A percentile compares a stretch with the other conserved stretches of the same genome.
Evolutionary conservation across 2,797 vertebrate genomes (phyloP).

Genomic region (Erethizon dorsatum): DNA sequence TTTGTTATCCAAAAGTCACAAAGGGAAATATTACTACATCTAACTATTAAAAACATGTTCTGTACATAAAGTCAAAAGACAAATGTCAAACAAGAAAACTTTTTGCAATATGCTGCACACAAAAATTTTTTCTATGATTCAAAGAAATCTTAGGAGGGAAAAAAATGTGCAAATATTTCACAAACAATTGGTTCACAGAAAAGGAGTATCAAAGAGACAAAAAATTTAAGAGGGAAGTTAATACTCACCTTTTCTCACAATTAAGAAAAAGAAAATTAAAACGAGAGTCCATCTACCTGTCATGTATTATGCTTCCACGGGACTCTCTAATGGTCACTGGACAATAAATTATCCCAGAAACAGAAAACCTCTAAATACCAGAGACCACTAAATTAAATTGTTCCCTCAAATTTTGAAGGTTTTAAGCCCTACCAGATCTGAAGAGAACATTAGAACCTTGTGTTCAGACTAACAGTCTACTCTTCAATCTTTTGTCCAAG

Average conservation of each 20-base stretch:
- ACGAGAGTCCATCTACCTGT: neutral
- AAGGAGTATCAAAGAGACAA: slow-evolving; percentile 28
- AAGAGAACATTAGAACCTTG: neutral
- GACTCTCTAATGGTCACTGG: slow-evolving; percentile 51
- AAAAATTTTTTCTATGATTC: neutral
- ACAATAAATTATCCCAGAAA: slow-evolving; percentile 53
- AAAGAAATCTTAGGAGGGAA: neutral
- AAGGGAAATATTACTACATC: slow-evolving; percentile 6
- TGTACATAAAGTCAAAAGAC: neutral
- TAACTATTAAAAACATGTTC: slow-evolving; percentile 1
- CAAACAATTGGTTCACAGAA: neutral
- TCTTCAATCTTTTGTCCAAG: neutral
- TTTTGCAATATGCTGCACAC: neutral
- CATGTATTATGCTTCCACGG: neutral
- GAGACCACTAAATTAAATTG: slow-evolving; percentile 11
- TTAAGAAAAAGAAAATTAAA: slow-evolving; percentile 66
- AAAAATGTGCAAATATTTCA: neutral
- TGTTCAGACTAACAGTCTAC: neutral
- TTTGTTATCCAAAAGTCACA: slow-evolving; percentile 42
- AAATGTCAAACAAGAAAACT: neutral
- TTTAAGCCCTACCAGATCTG: neutral
- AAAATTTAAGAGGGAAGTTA: neutral
- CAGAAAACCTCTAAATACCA: slow-evolving; percentile 9
- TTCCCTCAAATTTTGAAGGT: neutral
- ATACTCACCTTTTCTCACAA: neutral